Percentiles rank a stretch among this genome's conserved stretches.
Evolutionary conservation across 1,140 invertebrate genomes (phyloP).

Genomic region (Venturia canescens): DNA sequence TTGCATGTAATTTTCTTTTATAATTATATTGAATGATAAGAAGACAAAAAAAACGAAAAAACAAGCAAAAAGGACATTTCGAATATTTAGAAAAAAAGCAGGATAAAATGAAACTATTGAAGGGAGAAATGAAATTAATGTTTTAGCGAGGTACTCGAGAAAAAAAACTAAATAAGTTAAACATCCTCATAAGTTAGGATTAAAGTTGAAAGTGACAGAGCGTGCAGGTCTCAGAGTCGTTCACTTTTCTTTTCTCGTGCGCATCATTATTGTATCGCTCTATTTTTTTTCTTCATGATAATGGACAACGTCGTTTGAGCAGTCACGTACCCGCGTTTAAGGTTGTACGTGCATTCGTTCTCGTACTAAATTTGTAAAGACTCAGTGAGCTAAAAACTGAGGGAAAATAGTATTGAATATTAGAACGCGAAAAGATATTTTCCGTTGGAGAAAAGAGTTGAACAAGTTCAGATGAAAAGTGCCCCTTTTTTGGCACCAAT

Average conservation of each 20-base stretch:
- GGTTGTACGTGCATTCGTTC: not conserved
- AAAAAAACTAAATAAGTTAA: not conserved
- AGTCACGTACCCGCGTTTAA: not conserved
- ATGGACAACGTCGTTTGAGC: not conserved
- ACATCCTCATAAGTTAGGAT: not conserved
- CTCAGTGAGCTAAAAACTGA: not conserved
- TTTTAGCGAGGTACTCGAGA: not conserved
- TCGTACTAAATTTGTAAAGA: not conserved
- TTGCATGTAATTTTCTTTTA: no score
- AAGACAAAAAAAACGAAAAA: not conserved
- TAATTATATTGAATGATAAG: no score
- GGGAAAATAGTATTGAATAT: not conserved
- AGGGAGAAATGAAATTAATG: not conserved
- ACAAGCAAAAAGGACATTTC: not conserved
- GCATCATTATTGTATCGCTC: not conserved
- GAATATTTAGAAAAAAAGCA: not conserved
- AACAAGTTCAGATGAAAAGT: no score
- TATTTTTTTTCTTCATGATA: not conserved
- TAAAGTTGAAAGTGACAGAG: not conserved
- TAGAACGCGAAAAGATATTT: no score
- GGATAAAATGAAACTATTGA: not conserved
- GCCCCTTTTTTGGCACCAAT: no score
- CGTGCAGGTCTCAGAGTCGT: not conserved
- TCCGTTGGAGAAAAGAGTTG: no score
- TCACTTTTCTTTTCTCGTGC: not conserved